phyloP scores from a whole-genome alignment of 2,888 invertebrate genomes.

The Saturnia pavonia region DNA sequence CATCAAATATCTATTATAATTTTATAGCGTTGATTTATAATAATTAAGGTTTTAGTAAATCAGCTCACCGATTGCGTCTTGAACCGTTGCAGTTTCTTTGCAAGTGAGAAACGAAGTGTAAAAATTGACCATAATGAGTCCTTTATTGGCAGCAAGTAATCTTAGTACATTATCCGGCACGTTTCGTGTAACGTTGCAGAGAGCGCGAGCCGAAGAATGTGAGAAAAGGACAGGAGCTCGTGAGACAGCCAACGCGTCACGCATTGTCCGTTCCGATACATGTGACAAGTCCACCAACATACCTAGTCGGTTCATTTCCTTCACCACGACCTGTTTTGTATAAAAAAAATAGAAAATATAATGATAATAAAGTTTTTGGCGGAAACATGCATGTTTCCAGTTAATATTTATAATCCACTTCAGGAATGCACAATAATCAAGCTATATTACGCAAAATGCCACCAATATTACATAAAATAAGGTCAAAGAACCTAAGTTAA shows the following conservation, averaged over 20 bases:
- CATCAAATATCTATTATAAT: background rate
- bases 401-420: too few species aligned
- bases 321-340: slow-evolving; percentile 84
- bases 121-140: slow-evolving; percentile 94
- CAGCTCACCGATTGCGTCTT: slow-evolving; percentile 88
- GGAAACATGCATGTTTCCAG: too few species aligned
- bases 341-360: slow-evolving; percentile 16
- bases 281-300: slow-evolving; percentile 94
- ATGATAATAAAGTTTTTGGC: background rate
- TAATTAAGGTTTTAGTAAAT: background rate
- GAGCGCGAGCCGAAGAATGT: slow-evolving; percentile 90
- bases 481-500: too few species aligned
- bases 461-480: too few species aligned
- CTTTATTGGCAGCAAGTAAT: slow-evolving; percentile 88
- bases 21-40: background rate
- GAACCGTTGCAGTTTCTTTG: slow-evolving; percentile 87
- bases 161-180: slow-evolving; percentile 89
- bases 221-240: slow-evolving; percentile 93
- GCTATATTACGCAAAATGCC: too few species aligned
- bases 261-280: slow-evolving; percentile 91
- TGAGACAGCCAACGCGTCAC: slow-evolving; percentile 88
- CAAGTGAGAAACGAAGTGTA: slow-evolving; percentile 90
- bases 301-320: slow-evolving; percentile 94
- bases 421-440: too few species aligned
- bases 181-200: slow-evolving; percentile 91